phyloP scores from a whole-genome alignment of 2,797 vertebrate species.

The Molossus molossus region DNA sequence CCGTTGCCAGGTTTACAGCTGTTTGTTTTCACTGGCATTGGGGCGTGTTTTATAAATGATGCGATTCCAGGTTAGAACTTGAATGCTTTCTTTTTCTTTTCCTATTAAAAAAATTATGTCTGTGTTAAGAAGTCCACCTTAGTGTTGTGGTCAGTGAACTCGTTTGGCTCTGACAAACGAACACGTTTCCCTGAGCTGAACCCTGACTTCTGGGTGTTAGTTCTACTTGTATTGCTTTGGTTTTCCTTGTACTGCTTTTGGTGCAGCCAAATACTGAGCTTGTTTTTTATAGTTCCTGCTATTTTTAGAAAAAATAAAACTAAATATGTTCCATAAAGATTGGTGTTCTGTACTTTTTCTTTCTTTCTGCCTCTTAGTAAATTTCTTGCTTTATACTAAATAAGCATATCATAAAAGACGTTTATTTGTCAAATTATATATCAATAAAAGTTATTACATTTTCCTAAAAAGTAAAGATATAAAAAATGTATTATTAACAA shows the following conservation, averaged over 20 bases:
- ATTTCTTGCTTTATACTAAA: constrained; percentile 33
- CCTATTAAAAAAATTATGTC: neutral
- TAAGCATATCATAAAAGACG: constrained; percentile 27
- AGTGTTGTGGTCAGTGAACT: neutral
- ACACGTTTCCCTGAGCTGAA: constrained; percentile 45
- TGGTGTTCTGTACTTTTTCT: constrained; percentile 62
- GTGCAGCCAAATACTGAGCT: constrained; percentile 16
- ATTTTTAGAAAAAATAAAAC: constrained; percentile 80
- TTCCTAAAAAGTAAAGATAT: constrained; percentile 21
- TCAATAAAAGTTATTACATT: constrained; percentile 16
- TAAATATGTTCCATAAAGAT: constrained; percentile 69
- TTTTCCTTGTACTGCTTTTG: constrained; percentile 75
- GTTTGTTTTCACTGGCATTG: constrained; percentile 57
- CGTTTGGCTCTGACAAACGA: constrained; percentile 51
- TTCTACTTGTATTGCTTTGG: constrained; percentile 71
- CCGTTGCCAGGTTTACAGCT: constrained; percentile 62
- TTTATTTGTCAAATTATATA: neutral
- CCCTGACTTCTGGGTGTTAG: constrained; percentile 46
- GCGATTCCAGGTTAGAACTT: neutral
- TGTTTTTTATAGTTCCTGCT: constrained; percentile 74
- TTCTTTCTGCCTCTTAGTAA: constrained; percentile 63
- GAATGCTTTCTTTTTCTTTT: neutral
- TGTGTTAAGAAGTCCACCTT: neutral
- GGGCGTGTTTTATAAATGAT: constrained; percentile 42
- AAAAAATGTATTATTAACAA: constrained; percentile 47